These are phyloP conservation scores for Calliscelio sp. DNA, from an alignment of 2,888 invertebrate species.

Conservation along the genomic window DNA sequence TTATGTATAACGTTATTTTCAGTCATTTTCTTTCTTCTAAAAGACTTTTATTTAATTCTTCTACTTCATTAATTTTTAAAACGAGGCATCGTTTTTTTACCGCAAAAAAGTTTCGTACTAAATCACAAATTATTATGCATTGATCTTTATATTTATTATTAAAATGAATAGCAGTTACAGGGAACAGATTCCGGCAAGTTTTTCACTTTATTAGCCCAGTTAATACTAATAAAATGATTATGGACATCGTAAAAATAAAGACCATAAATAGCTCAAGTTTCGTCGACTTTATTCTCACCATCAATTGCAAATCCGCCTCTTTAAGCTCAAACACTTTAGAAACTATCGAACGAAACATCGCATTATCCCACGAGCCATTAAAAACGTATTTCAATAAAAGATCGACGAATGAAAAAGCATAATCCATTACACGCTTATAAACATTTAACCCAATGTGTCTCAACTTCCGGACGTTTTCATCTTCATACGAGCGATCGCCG, in stretches of 20 bases:
- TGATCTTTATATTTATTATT: not conserved
- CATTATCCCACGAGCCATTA: not conserved
- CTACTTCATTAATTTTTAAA: no score
- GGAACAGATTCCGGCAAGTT: not conserved
- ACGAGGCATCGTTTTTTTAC: no score
- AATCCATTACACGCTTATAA: not conserved
- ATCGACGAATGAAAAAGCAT: not conserved
- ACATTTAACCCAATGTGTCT: slow-evolving; percentile 27
- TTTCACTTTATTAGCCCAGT: not conserved
- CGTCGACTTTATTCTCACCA: not conserved
- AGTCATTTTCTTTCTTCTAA: no score
- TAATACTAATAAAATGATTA: slow-evolving; percentile 9
- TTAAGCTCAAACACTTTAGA: not conserved
- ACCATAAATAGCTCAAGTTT: not conserved
- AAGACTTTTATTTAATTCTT: no score
- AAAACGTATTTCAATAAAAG: slow-evolving; percentile 8
- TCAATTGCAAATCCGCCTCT: not conserved
- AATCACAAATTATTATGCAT: not conserved
- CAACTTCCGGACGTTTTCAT: slow-evolving; percentile 36
- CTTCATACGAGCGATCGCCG: slow-evolving; percentile 8
- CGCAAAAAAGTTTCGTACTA: not conserved
- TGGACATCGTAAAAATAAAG: not conserved
- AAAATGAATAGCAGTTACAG: not conserved
- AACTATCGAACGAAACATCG: not conserved
- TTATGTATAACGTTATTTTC: no score